A percentile compares a stretch with the other conserved stretches of the same genome.
phyloP scores from a whole-genome alignment of 2,888 invertebrate genomes.

The Mythimna pallens region DNA sequence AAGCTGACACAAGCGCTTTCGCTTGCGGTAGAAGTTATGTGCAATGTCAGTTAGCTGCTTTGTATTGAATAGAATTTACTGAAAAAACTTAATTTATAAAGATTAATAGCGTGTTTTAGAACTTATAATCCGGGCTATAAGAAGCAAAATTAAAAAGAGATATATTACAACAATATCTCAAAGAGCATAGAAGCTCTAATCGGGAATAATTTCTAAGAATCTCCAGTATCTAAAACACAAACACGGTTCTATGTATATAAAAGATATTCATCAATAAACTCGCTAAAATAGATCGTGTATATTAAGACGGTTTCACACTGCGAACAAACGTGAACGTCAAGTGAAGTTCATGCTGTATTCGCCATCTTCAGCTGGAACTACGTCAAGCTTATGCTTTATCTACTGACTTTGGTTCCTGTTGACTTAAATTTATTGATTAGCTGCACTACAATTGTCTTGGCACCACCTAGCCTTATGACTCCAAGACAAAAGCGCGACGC shows the following conservation, averaged over 20 bases:
- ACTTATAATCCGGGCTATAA: neutral
- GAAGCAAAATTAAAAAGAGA: neutral
- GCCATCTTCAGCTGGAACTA: neutral
- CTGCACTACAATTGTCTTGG: no score
- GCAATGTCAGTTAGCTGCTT: neutral
- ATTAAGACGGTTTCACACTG: slow-evolving; percentile 16
- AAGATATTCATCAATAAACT: slow-evolving; percentile 37
- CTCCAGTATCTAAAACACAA: slow-evolving; percentile 13
- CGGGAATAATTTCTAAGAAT: slow-evolving; percentile 11
- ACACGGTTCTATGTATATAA: slow-evolving; percentile 15
- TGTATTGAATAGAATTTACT: neutral
- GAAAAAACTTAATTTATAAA: neutral
- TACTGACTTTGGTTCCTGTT: neutral
- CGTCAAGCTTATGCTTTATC: neutral
- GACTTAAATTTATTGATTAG: no score
- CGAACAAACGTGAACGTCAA: neutral
- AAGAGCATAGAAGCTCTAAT: neutral
- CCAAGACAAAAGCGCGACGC: no score
- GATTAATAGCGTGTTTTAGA: neutral
- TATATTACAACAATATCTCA: neutral
- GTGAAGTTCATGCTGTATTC: no score
- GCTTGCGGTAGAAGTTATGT: no score
- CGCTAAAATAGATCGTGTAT: slow-evolving; percentile 16
- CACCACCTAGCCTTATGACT: no score
- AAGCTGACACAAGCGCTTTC: no score